Evolutionary conservation across 2,888 invertebrate species (phyloP).

Genomic region (Antitype chi): DNA sequence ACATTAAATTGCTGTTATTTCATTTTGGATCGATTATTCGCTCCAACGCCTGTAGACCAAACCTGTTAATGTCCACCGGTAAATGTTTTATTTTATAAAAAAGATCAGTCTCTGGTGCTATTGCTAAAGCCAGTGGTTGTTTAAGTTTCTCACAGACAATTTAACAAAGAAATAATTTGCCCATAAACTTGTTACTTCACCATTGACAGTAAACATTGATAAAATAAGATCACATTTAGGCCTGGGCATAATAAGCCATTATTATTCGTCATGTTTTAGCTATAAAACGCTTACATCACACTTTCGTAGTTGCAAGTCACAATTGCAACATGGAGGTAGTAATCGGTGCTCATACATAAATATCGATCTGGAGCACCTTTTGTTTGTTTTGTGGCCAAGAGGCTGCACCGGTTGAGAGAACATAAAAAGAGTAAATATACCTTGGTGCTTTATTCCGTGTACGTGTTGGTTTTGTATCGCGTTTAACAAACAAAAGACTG

Average conservation of each 20-base stretch:
- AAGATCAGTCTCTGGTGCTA: constrained; percentile 59
- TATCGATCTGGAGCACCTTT: constrained; percentile 67
- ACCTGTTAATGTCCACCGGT: constrained; percentile 71
- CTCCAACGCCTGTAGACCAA: constrained; percentile 77
- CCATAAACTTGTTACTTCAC: constrained; percentile 46
- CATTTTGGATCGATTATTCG: constrained; percentile 82
- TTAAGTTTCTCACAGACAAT: constrained; percentile 53
- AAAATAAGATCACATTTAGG: constrained; percentile 60
- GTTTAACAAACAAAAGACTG: constrained; percentile 88
- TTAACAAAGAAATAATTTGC: constrained; percentile 46
- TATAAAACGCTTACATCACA: constrained; percentile 64
- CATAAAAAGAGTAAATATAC: constrained; percentile 70
- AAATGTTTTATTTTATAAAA: constrained; percentile 67
- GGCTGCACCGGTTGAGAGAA: constrained; percentile 61
- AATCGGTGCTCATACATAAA: constrained; percentile 58
- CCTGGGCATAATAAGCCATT: constrained; percentile 53
- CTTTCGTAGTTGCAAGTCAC: constrained; percentile 54
- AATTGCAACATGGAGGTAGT: constrained; percentile 62
- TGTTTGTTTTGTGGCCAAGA: constrained; percentile 58
- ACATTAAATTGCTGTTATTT: constrained; percentile 76
- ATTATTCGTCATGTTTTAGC: constrained; percentile 59
- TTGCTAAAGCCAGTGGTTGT: constrained; percentile 59
- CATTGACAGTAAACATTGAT: constrained; percentile 51
- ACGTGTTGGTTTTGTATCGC: constrained; percentile 84
- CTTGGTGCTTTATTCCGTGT: constrained; percentile 75